Evolutionary conservation across 2,888 invertebrate species (phyloP).

Genomic region (Drosophila rellima): DNA sequence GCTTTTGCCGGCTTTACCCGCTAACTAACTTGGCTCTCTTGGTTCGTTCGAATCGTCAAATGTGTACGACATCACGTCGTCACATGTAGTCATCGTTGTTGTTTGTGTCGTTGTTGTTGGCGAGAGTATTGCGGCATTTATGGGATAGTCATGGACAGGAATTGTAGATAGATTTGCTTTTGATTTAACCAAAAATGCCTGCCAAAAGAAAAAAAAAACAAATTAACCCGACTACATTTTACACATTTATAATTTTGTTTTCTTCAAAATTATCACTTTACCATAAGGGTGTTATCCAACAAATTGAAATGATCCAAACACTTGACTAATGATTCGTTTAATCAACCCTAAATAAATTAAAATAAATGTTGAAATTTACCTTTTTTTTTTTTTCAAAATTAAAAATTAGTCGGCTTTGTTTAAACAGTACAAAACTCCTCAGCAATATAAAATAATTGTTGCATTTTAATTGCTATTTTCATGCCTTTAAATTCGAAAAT

Average conservation of each 20-base stretch:
- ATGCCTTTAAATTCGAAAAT: too few species aligned
- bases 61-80: slow-evolving; percentile 72
- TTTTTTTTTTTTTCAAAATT: too few species aligned
- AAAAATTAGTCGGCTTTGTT: too few species aligned
- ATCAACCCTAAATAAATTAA: neutral
- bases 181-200: slow-evolving; percentile 5
- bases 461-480: too few species aligned
- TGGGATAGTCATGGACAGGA: slow-evolving; percentile 49
- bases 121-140: slow-evolving; percentile 50
- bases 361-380: too few species aligned
- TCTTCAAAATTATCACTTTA: neutral
- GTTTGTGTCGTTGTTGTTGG: neutral
- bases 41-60: slow-evolving; percentile 33
- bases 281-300: neutral
- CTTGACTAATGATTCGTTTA: neutral
- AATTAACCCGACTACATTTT: neutral
- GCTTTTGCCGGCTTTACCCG: slow-evolving; percentile 43
- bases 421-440: too few species aligned
- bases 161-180: slow-evolving; percentile 37
- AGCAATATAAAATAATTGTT: too few species aligned
- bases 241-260: neutral
- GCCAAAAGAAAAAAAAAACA: neutral
- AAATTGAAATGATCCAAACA: neutral
- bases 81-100: slow-evolving; percentile 30
- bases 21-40: neutral